A percentile compares a stretch with the other conserved stretches of the same genome.
Evolutionary conservation across 2,113 vertebrate species (phyloP).

Genomic region (Bubo bubo): DNA sequence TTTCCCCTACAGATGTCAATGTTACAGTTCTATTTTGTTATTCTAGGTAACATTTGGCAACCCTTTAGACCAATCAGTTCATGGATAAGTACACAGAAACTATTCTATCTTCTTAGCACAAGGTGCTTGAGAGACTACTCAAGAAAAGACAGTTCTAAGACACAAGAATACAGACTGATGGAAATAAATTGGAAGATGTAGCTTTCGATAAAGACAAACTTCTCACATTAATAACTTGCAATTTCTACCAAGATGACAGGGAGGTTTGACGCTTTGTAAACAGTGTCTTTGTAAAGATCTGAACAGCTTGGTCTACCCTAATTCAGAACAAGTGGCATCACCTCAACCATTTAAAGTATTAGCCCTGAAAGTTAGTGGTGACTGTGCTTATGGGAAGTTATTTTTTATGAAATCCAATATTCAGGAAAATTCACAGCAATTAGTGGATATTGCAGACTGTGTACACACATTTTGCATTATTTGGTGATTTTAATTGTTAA

Average conservation of each 20-base stretch:
- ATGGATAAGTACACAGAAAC: neutral
- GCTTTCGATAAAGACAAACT: neutral
- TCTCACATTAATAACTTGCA: neutral
- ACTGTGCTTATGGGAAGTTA: neutral
- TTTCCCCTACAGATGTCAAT: neutral
- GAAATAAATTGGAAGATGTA: neutral
- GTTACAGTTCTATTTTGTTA: neutral
- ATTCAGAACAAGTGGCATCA: neutral
- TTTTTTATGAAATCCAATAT: neutral
- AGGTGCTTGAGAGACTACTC: neutral
- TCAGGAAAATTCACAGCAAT: neutral
- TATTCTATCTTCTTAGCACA: neutral
- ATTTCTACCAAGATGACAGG: neutral
- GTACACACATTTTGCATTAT: neutral
- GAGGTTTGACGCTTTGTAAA: neutral
- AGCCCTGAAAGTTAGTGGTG: neutral
- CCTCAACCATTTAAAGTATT: neutral
- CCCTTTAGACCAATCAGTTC: neutral
- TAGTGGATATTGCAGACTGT: neutral
- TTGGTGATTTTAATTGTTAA: constrained; percentile 34
- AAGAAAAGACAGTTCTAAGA: neutral
- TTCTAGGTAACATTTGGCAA: neutral
- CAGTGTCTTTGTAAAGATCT: neutral
- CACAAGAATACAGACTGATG: neutral
- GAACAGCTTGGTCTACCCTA: neutral